Evolutionary conservation across 2,797 vertebrate species (phyloP).

Genomic region (Hypotaenidia philippensis): DNA sequence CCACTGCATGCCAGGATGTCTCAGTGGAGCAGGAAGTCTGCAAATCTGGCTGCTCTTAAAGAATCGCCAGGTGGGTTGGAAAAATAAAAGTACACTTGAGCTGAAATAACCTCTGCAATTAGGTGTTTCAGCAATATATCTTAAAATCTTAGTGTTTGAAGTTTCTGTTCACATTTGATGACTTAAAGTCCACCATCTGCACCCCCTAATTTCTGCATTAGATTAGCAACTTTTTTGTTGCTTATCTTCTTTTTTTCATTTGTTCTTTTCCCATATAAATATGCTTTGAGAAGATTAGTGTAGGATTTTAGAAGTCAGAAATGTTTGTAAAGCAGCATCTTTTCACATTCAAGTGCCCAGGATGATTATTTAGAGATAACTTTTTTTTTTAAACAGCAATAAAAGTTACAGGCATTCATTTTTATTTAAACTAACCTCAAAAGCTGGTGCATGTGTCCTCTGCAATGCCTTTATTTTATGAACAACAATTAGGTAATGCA

Average conservation of each 20-base stretch:
- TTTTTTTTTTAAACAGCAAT: accelerated
- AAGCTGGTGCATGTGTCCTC: neutral
- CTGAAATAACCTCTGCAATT: conserved; percentile 63
- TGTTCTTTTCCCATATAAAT: neutral
- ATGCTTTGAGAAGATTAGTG: neutral
- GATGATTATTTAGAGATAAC: neutral
- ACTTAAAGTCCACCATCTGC: neutral
- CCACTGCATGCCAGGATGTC: conserved; percentile 70
- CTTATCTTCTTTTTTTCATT: neutral
- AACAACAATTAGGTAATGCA: neutral
- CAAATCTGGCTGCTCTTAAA: conserved; percentile 74
- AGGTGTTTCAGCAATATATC: neutral
- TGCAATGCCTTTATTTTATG: neutral
- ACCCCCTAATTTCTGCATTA: neutral
- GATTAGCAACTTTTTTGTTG: neutral
- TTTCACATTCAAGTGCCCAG: neutral
- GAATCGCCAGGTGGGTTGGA: conserved; percentile 67
- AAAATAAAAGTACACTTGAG: conserved; percentile 60
- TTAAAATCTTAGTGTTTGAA: neutral
- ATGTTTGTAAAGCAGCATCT: neutral
- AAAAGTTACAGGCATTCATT: neutral
- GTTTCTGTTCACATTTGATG: neutral
- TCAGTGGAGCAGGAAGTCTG: conserved; percentile 76
- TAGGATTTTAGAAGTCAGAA: neutral
- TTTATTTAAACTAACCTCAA: neutral